Base-by-base conservation (phyloP, 2,888 invertebrate species). In the Choreutis nemorana region DNA sequence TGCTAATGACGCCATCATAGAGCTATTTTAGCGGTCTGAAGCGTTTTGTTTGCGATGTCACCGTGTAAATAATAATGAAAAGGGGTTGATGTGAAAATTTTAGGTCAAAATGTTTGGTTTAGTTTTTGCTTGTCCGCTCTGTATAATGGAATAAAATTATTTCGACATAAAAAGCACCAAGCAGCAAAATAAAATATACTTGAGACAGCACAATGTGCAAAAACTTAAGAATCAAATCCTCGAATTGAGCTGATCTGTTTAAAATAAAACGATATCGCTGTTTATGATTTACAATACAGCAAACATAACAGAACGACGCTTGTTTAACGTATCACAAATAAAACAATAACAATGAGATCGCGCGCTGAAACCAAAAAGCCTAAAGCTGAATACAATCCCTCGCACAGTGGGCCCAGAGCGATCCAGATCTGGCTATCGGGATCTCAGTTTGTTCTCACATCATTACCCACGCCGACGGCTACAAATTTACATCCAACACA, bases 401-500 rank as follows among this genome's bases (percentile, higher is more conserved):
- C 51, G 58, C 58, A 62, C 62, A 63, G 63, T 60, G 65, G 60
- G 61, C 65, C 61, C 61, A 59, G 55, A 62, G 60, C 66, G 70
- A 71, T 71, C 70, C 71, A 58, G 70, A 72, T 71, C 72, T 56
- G 66, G 67, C 71, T 71, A 72, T 72, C 72, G 61, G 67, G 68
- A 77, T 77, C 77, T 73, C 72, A 73, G 75, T 75, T 72, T 75
- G 77, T 78, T 78, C 78, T 78, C 78, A 78, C 78, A 78, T 78
- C 78, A 78, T 78, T 78, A 78, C 77, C 77, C 77, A 70, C 75
- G 77, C 78, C 77, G 77, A 77, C 77, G 75, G 75, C 75, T 75
- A 78, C 78, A 78, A 77, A 77, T 77, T 78, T 78, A 77, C 77
- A 78, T 77, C 77, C 75, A 71, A 68, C 77, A 78, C 78, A 77